These are phyloP conservation scores for Rhodophaea formosa DNA, from an alignment of 2,888 invertebrate species.

Conservation along the genomic window DNA sequence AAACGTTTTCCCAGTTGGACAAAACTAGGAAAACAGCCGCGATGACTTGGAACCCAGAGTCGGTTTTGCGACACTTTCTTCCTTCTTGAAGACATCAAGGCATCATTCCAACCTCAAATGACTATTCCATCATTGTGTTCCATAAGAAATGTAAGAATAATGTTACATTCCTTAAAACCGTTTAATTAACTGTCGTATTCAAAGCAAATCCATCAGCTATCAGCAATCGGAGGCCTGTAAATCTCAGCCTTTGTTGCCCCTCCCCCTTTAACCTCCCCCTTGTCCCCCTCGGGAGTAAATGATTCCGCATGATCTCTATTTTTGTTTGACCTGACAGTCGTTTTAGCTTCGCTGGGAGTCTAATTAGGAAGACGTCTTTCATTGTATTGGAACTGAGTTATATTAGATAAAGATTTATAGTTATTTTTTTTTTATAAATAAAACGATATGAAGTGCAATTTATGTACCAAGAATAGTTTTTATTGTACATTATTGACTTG, in stretches of 20 bases:
- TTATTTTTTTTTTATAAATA: background rate
- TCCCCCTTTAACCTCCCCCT: conserved; percentile 38
- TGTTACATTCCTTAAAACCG: background rate
- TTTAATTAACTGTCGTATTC: conserved; percentile 10
- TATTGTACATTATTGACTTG: no score
- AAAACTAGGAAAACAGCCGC: no score
- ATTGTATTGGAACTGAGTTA: conserved; percentile 7
- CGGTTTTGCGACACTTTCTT: no score
- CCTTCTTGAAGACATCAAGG: background rate
- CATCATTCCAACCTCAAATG: background rate
- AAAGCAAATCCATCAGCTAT: conserved; percentile 23
- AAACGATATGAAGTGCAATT: no score
- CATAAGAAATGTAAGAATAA: background rate
- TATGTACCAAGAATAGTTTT: no score
- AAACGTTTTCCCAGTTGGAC: no score
- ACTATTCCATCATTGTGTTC: background rate
- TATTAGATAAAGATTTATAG: conserved; percentile 1
- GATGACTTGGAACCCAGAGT: no score
- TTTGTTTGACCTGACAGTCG: conserved; percentile 63
- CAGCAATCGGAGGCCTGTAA: conserved; percentile 33
- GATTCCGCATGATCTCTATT: conserved; percentile 73
- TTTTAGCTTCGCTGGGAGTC: conserved; percentile 58
- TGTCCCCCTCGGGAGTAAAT: conserved; percentile 67
- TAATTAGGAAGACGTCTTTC: conserved; percentile 49
- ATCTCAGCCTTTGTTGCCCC: conserved; percentile 53